phyloP scores from a whole-genome alignment of 2,888 invertebrate species.

The Lamellibrachia columna region DNA sequence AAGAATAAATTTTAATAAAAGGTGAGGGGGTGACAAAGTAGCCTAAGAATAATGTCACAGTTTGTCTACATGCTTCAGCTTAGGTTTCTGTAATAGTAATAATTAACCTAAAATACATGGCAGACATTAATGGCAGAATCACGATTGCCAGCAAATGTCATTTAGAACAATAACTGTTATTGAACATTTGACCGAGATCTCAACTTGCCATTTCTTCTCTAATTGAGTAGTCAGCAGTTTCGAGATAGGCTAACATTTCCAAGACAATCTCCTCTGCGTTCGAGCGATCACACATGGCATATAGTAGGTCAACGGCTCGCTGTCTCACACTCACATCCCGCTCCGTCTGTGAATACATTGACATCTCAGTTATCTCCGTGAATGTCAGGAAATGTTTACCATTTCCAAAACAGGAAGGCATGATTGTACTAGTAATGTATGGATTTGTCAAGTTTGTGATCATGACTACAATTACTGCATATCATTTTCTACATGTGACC shows the following conservation, averaged over 20 bases:
- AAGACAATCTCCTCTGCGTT: constrained; percentile 99
- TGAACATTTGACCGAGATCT: neutral
- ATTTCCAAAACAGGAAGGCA: neutral
- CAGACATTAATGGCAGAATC: too few species aligned
- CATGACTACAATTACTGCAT: too few species aligned
- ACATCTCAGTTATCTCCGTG: neutral
- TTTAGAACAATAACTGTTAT: neutral
- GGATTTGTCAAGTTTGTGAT: too few species aligned
- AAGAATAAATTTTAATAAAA: too few species aligned
- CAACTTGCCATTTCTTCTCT: constrained; percentile 92
- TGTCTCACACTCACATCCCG: constrained; percentile 98
- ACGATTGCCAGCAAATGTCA: too few species aligned
- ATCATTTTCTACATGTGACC: too few species aligned
- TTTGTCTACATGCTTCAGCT: too few species aligned
- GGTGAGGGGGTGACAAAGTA: too few species aligned
- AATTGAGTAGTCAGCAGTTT: constrained; percentile 99
- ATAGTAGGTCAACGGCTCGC: constrained; percentile 95
- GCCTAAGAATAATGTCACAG: too few species aligned
- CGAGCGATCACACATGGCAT: constrained; percentile 99
- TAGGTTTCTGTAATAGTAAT: too few species aligned
- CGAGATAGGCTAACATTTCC: constrained; percentile 98
- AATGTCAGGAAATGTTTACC: neutral
- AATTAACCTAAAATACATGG: too few species aligned
- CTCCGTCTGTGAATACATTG: constrained; percentile 78
- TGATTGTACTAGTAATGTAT: too few species aligned